phyloP scores from a whole-genome alignment of 2,797 vertebrate genomes.

The Anolis apletophallus region DNA sequence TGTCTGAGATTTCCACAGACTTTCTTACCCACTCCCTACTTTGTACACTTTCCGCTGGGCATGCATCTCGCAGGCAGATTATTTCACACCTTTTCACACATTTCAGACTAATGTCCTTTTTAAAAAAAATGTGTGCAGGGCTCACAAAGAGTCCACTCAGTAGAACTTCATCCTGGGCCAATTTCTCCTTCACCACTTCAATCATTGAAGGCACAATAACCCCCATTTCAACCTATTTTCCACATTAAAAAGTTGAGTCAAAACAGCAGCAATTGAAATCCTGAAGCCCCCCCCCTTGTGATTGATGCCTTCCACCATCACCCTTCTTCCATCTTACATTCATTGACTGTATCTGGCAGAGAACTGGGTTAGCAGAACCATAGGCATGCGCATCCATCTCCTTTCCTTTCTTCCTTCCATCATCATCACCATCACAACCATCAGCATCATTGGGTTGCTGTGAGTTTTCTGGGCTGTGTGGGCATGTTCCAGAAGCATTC shows the following conservation, averaged over 20 bases:
- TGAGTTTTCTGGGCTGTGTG: too few species aligned
- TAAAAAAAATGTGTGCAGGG: constrained; percentile 14
- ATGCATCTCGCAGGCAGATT: constrained; percentile 52
- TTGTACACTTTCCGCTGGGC: constrained; percentile 50
- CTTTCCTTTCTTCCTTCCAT: too few species aligned
- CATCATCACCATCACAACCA: too few species aligned
- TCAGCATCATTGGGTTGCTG: too few species aligned
- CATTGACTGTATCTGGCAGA: constrained; percentile 24
- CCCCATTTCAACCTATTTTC: constrained; percentile 43
- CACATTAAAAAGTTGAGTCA: constrained; percentile 72
- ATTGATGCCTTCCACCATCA: constrained; percentile 9
- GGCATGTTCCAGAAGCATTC: too few species aligned
- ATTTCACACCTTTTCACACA: constrained; percentile 31
- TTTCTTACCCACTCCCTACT: constrained; percentile 54
- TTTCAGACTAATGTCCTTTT: constrained; percentile 28
- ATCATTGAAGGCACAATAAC: constrained; percentile 31
- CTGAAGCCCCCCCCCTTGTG: background rate
- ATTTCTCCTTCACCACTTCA: constrained; percentile 42
- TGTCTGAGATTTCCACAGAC: constrained; percentile 13
- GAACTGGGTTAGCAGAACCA: too few species aligned
- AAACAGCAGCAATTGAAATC: constrained; percentile 18
- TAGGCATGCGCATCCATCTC: too few species aligned
- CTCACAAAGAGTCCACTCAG: constrained; percentile 25
- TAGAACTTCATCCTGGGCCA: constrained; percentile 41
- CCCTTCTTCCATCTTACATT: constrained; percentile 41